These are phyloP conservation scores for Nymphalis io DNA, from an alignment of 1,140 invertebrate genomes.

Conservation along the genomic window DNA sequence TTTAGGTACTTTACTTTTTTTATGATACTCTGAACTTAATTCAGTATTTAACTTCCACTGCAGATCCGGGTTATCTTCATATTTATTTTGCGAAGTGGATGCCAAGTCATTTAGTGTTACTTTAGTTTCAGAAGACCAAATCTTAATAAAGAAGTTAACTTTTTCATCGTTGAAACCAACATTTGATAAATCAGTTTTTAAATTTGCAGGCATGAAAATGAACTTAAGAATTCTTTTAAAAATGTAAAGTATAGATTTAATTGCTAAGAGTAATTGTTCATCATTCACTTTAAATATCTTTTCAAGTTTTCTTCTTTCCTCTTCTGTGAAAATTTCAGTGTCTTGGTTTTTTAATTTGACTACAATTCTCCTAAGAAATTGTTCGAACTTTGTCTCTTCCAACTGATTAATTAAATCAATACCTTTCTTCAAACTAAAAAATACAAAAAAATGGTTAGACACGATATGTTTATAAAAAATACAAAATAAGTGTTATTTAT, in stretches of 20 bases:
- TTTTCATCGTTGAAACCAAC: conserved; percentile 65
- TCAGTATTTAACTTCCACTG: conserved; percentile 70
- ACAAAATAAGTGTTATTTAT: not conserved
- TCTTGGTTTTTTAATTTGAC: conserved; percentile 60
- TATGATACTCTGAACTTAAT: conserved; percentile 66
- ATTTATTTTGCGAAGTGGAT: conserved; percentile 43
- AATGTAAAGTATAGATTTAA: conserved; percentile 66
- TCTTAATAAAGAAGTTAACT: conserved; percentile 52
- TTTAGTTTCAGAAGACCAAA: conserved; percentile 69
- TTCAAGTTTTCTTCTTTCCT: conserved; percentile 63
- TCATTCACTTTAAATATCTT: conserved; percentile 67
- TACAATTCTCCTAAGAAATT: conserved; percentile 63
- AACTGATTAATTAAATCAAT: conserved; percentile 57
- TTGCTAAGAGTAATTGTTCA: conserved; percentile 56
- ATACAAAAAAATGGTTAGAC: conserved; percentile 4
- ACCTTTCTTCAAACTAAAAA: conserved; percentile 65
- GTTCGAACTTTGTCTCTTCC: conserved; percentile 66
- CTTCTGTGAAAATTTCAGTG: conserved; percentile 64
- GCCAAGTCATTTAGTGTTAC: conserved; percentile 57
- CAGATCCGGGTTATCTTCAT: conserved; percentile 52
- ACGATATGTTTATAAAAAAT: not conserved
- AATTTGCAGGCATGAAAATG: conserved; percentile 67
- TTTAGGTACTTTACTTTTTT: conserved; percentile 68
- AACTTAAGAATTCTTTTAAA: conserved; percentile 68
- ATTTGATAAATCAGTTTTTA: conserved; percentile 58